Evolutionary conservation across 2,888 invertebrate species (phyloP).

Genomic region (Papilio elwesi): DNA sequence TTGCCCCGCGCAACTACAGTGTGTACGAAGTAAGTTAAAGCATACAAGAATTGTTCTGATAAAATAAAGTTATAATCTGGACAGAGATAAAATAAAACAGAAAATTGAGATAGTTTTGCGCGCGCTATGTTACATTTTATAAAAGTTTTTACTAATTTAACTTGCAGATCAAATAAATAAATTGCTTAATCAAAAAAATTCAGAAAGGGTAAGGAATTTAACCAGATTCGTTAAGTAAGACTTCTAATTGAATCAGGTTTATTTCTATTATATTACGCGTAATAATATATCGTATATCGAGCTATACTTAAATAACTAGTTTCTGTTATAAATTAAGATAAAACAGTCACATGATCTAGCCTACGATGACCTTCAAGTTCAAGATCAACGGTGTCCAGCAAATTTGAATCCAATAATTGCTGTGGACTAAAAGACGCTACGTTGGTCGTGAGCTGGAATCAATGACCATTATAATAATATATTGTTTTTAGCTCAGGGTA

Average conservation of each 20-base stretch:
- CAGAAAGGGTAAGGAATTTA: no score
- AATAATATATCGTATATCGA: not conserved
- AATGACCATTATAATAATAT: not conserved
- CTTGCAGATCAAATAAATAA: not conserved
- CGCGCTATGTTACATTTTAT: no score
- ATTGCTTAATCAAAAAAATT: not conserved
- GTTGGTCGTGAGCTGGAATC: not conserved
- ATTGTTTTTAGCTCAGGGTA: slow-evolving; percentile 73
- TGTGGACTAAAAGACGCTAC: not conserved
- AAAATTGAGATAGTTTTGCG: no score
- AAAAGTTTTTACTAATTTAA: not conserved
- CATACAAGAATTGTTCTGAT: not conserved
- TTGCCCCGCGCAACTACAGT: slow-evolving; percentile 78
- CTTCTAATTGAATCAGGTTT: no score
- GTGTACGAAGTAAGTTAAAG: slow-evolving; percentile 77
- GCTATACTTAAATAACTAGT: not conserved
- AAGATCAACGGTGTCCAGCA: not conserved
- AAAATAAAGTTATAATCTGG: no score
- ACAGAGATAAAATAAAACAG: no score
- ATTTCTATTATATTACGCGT: not conserved
- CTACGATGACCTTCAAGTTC: not conserved
- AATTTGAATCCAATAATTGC: not conserved
- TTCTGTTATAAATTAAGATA: no score
- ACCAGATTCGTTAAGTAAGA: no score
- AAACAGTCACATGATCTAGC: not conserved